Conservation (phyloP, 2,113 vertebrate genomes). For the Terrapene triunguis region DNA sequence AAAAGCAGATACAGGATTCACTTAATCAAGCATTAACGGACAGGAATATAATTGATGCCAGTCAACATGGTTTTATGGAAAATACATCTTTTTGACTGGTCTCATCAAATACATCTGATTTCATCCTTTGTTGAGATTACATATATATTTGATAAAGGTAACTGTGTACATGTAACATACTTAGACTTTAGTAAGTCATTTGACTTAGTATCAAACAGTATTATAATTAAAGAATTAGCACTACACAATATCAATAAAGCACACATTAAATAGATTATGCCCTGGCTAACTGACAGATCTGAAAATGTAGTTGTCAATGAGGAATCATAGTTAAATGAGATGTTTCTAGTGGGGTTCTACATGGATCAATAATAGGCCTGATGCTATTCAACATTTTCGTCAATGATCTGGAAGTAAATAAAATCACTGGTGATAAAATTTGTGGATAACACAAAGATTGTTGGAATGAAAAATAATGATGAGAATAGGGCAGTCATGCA, state of each 20-base stretch:
- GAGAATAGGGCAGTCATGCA: neutral
- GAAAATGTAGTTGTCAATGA: neutral
- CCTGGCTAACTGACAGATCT: neutral
- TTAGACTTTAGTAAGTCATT: fast-evolving
- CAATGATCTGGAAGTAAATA: neutral
- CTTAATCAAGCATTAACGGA: neutral
- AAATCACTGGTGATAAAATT: neutral
- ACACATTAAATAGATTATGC: neutral
- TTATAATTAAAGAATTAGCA: neutral
- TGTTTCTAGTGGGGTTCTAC: neutral
- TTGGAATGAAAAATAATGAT: neutral
- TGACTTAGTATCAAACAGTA: neutral
- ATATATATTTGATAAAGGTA: neutral
- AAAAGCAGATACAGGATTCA: fast-evolving
- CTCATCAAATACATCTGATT: neutral
- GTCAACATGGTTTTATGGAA: fast-evolving
- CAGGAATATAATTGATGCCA: no score
- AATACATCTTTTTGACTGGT: no score
- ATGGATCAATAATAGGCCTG: neutral
- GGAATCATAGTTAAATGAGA: neutral
- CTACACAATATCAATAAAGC: neutral
- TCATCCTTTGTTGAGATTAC: neutral
- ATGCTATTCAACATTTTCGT: fast-evolving
- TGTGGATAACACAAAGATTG: neutral
- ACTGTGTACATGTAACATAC: neutral